Base-by-base conservation (phyloP, 2,113 vertebrate species). In the Taurulus bubalis region DNA sequence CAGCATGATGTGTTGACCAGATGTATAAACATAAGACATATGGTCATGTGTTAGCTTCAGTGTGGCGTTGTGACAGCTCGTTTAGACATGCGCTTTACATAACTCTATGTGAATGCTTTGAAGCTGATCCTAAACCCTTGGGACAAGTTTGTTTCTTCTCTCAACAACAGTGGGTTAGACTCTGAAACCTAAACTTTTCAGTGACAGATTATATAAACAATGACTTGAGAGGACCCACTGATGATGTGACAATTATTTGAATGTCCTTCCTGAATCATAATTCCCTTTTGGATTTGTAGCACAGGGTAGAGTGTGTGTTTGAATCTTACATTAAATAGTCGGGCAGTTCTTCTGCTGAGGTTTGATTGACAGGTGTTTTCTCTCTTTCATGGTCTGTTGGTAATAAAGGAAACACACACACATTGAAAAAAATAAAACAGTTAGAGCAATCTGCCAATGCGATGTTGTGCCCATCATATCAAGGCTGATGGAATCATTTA, bases 281-380 rank as follows among this genome's bases (percentile, higher is more conserved):
- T 77, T 26, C 51, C 26, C 11, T 10, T n/a, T 75, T 49, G 24
- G 69, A 77, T 69, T 2, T 66, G n/a, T 12, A 32, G 42, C 22
- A 69, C 42, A 51, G 18, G 51, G 28, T 32, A 49, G 16, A 24
- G 71, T 40, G 28, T 71, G 69, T 74, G 22, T 82, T 72, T 63
- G 8, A 42, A 75, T 94, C 96, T 96, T 92, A 97, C 96, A 93
- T 84, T 82, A 96, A 85, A 90, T 97, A 97, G 84, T 97, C 95
- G 0, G 94, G 95, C 79, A 94, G 89, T 53, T 96, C 95, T 59
- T 93, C 93, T 22, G 87, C 80, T 68, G 85, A 85, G 64, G 77
- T 85, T 66, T 55, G 85, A 11, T 28, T 85, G 77, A 90, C 90
- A 86, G 88, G 90, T 84, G 93, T 88, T 89, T 89, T 92, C 76